Evolutionary conservation across 2,113 vertebrate genomes (phyloP), one percentile per base, ranked within the genome.

Genomic region (Phalacrocorax brasilianus): DNA sequence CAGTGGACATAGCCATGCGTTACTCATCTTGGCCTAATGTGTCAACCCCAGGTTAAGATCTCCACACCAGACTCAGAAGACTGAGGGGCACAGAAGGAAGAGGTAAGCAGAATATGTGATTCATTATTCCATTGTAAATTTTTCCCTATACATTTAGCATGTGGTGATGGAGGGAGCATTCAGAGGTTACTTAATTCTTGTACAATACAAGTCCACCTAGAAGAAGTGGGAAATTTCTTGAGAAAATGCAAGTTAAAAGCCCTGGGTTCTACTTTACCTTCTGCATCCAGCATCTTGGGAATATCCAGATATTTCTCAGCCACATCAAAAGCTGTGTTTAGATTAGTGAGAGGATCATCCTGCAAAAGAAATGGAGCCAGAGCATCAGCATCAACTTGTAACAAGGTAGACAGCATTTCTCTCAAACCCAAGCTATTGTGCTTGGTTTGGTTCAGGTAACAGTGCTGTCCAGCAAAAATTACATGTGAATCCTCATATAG

Each of bases 241-340:
- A 75, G 45, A 63, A 83, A 85, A 91, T 73, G 6, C 32, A 70
- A 87, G 40, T 73, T 86, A 93, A 88, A 87, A 81, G n/a, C 40
- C 78, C 28, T 81, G 30, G 50, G 33, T 85, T 97, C 58, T 94
- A 96, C 80, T 91, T 98, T 97, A 99, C 99, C 99, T 98, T 99
- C 99, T 92, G 99, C 99, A 80, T 99, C 99, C 98, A 99, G 92
- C 99, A 99, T 99, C 97, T 99, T 99, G 35, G 99, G 99, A 95
- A 99, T 99, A 98, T 99, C 99, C 96, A 99, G 97, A 61, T 99
- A 99, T 87, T 99, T 99, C 96, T 99, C 99, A 59, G 99, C 99
- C 91, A 99, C 99, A 63, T 99, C 99, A 85, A 99, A 99, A 91
- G 99, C 99, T 59, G 99, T 99, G 97, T 99, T 99, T 96, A 99